Conservation (phyloP, 2,888 invertebrate genomes). For the Prosapia bicincta region DNA sequence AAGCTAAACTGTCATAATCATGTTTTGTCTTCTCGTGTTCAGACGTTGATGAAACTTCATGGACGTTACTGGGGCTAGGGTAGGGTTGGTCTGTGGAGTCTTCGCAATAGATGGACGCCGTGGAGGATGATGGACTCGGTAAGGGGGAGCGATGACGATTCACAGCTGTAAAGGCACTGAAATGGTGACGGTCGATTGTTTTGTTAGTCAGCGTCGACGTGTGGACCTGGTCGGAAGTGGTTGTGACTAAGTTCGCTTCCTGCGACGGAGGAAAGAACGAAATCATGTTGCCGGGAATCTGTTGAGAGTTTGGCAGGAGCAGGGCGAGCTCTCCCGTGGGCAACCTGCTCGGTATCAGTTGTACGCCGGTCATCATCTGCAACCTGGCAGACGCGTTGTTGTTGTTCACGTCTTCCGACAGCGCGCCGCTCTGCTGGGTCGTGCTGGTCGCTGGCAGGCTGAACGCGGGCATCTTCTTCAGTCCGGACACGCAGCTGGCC, state of each 20-base stretch:
- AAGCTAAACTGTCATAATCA: neutral
- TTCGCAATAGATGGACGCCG: constrained; percentile 25
- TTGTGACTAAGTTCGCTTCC: constrained; percentile 37
- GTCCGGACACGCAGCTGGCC: constrained; percentile 58
- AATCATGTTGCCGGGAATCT: constrained; percentile 49
- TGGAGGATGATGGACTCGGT: constrained; percentile 26
- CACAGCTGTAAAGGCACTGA: constrained; percentile 48
- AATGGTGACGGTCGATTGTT: constrained; percentile 25
- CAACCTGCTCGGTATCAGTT: constrained; percentile 60
- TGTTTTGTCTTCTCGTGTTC: neutral
- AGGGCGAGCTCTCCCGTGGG: constrained; percentile 65
- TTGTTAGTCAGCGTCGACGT: neutral
- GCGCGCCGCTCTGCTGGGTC: constrained; percentile 32
- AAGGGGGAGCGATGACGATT: constrained; percentile 34
- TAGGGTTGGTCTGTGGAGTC: constrained; percentile 20
- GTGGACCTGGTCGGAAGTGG: constrained; percentile 21
- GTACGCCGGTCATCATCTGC: constrained; percentile 47
- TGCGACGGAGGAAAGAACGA: constrained; percentile 48
- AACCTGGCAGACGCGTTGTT: constrained; percentile 42
- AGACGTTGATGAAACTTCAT: constrained; percentile 19
- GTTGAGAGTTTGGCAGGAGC: constrained; percentile 55
- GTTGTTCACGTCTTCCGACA: constrained; percentile 32
- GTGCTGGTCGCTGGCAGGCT: constrained; percentile 32
- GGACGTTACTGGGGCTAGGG: constrained; percentile 30
- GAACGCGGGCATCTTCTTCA: constrained; percentile 28